A percentile compares a stretch with the other conserved stretches of the same genome.
Conservation (phyloP, 2,797 vertebrate genomes). For the Syndactyla subalaris region DNA sequence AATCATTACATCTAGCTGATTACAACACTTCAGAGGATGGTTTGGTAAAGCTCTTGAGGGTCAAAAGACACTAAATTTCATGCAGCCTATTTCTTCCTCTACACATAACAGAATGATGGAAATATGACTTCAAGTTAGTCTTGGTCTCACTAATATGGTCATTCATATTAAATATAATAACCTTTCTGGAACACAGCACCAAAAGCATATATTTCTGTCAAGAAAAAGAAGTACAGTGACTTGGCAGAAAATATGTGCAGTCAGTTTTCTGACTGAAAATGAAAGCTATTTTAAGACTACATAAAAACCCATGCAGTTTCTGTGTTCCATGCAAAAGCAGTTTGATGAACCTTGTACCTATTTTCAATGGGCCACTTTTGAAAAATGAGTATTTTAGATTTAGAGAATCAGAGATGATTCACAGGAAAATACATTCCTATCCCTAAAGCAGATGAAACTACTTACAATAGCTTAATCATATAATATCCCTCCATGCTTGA, state of each 20-base stretch:
- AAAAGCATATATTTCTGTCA: constrained; percentile 1
- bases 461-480: constrained; percentile 20
- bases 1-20: not conserved
- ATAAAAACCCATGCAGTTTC: not conserved
- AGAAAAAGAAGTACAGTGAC: not conserved
- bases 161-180: constrained; percentile 13
- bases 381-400: not conserved
- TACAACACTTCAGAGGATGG: not conserved
- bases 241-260: not conserved
- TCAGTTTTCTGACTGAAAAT: constrained; percentile 7
- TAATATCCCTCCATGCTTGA: not conserved
- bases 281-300: not conserved
- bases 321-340: not conserved
- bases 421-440: not conserved
- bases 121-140: not conserved
- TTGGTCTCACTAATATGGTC: not conserved
- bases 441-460: not conserved
- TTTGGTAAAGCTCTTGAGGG: not conserved
- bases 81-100: not conserved
- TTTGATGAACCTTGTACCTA: not conserved
- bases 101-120: not conserved
- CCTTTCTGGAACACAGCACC: not conserved
- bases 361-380: not conserved
- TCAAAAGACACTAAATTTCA: constrained; percentile 7
- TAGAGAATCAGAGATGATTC: constrained; percentile 19